phyloP scores from a whole-genome alignment of 2,797 vertebrate species.

The Crax fasciolata region DNA sequence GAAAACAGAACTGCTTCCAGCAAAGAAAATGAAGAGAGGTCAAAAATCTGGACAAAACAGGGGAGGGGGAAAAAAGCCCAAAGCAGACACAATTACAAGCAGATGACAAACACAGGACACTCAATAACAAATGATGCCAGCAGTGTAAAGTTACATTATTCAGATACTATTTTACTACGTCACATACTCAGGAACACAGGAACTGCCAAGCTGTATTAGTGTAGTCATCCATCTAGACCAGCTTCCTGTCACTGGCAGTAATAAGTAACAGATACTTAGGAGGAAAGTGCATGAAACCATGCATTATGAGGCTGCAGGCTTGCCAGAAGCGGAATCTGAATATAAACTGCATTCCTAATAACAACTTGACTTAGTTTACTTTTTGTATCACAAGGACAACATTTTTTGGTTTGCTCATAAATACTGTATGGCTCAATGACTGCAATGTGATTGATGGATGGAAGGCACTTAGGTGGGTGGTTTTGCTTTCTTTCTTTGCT shows the following conservation, averaged over 20 bases:
- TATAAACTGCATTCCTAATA: not conserved
- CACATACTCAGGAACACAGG: not conserved
- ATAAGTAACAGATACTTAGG: not conserved
- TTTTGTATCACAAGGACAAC: not conserved
- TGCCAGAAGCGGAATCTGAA: not conserved
- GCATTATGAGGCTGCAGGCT: not conserved
- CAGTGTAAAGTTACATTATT: slow-evolving; percentile 4
- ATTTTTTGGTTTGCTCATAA: not conserved
- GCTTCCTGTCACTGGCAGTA: not conserved
- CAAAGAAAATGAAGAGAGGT: not conserved
- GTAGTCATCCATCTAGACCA: not conserved
- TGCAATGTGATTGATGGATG: not conserved
- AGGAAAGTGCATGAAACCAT: not conserved
- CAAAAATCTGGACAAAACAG: not conserved
- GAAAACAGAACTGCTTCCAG: not conserved
- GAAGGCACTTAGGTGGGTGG: not conserved
- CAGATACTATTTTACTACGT: not conserved
- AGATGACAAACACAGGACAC: slow-evolving; percentile 12
- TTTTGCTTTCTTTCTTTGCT: not conserved
- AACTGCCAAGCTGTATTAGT: slow-evolving; percentile 23
- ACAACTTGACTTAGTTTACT: not conserved
- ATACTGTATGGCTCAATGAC: not conserved
- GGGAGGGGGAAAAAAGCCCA: not conserved
- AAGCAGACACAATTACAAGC: not conserved
- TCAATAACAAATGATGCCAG: slow-evolving; percentile 1